phyloP scores from a whole-genome alignment of 1,140 invertebrate species.

The Trichonephila clavipes region DNA sequence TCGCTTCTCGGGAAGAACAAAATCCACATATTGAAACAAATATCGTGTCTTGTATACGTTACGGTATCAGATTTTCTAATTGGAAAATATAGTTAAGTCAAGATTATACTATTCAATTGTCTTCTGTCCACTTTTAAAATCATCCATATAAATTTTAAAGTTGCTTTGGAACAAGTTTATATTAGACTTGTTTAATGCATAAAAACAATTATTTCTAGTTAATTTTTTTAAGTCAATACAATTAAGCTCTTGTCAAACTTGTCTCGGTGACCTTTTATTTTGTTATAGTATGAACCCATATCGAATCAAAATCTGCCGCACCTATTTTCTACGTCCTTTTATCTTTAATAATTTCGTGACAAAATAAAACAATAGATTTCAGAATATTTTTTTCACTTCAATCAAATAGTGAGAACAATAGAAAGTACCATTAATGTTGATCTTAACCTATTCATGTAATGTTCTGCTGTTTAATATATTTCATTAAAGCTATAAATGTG shows the following conservation, averaged over 20 bases:
- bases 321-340: neutral
- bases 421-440: conserved; percentile 18
- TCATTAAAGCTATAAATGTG: neutral
- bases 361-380: neutral
- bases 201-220: neutral
- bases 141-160: too few relatives aligned
- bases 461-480: neutral
- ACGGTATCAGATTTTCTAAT: too few relatives aligned
- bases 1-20: too few relatives aligned
- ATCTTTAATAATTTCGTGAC: neutral
- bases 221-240: neutral
- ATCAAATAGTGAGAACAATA: neutral
- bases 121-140: too few relatives aligned
- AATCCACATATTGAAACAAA: too few relatives aligned
- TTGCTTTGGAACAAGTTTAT: neutral
- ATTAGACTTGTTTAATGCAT: neutral
- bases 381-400: neutral
- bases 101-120: too few relatives aligned
- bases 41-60: too few relatives aligned
- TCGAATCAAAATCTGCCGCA: neutral
- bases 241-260: neutral
- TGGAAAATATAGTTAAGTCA: too few relatives aligned
- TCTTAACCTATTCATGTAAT: neutral
- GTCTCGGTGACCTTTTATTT: neutral
- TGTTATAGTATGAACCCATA: neutral